phyloP scores from a whole-genome alignment of 2,888 invertebrate species.

The Leptinotarsa haldemani region DNA sequence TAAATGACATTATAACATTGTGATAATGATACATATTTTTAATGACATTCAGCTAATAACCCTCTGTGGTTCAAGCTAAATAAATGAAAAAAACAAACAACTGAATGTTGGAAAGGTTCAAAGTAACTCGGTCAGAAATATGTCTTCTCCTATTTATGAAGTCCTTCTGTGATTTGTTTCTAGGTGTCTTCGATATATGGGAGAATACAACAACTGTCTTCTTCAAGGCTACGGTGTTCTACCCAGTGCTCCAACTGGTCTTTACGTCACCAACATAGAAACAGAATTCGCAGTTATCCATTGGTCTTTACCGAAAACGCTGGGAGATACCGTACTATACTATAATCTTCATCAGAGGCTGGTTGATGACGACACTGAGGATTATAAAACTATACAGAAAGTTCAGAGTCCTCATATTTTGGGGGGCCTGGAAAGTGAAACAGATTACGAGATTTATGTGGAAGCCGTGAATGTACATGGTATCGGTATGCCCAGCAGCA shows the following conservation, averaged over 20 bases:
- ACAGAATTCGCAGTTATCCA: slow-evolving; percentile 82
- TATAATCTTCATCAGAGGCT: slow-evolving; percentile 67
- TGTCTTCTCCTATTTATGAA: too few species aligned
- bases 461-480: slow-evolving; percentile 85
- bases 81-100: too few species aligned
- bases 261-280: slow-evolving; percentile 80
- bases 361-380: slow-evolving; percentile 54
- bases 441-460: slow-evolving; percentile 84
- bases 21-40: too few species aligned
- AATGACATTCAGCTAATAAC: too few species aligned
- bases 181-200: slow-evolving; percentile 84
- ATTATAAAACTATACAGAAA: slow-evolving; percentile 62
- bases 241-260: slow-evolving; percentile 77
- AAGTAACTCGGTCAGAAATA: too few species aligned
- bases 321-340: slow-evolving; percentile 76
- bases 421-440: slow-evolving; percentile 78
- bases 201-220: slow-evolving; percentile 83
- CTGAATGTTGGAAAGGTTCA: too few species aligned
- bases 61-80: too few species aligned
- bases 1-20: too few species aligned
- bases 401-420: slow-evolving; percentile 80
- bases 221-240: slow-evolving; percentile 87
- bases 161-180: background rate
- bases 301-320: slow-evolving; percentile 79
- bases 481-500: slow-evolving; percentile 79